Base-by-base conservation (phyloP, 2,113 vertebrate species). In the Gasterosteus nipponicus region DNA sequence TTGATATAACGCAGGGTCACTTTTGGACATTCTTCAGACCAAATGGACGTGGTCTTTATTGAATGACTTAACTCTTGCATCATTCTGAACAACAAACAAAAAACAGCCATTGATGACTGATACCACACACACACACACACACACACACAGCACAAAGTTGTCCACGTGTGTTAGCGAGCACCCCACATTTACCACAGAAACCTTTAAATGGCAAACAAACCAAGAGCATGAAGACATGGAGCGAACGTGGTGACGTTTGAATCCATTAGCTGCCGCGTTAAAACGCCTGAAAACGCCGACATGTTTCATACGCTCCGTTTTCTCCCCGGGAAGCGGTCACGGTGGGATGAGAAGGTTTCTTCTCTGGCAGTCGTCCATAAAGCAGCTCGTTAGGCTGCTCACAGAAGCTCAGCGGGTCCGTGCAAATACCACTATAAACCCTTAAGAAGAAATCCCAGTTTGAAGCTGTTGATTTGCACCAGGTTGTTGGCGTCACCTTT, bases 301-400 rank as follows among this genome's bases (percentile, higher is more conserved):
- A 82, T 63, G 59, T 89, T 83, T 75, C 84, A 86, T 86, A 53
- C 83, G 66, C 73, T 77, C 69, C 26, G 19, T 77, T 81, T 87
- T 81, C 78, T 75, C 60, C 47, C 26, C 71, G 78, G 84, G 82
- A 87, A 85, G 76, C 68, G 65, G 81, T 78, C 80, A 85, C 63
- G 69, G 80, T 38, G 46, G 46, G 82, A 82, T 84, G 77, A 91
- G 85, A 84, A 86, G 73, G 54, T 82, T 84, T 83, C 83, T 81
- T 41, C 69, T 19, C 65, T 84, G 86, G 82, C 86, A 75, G 84
- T 71, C 76, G 19, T 83, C 87, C 87, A 79, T 79, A 66, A 79
- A 81, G 71, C 75, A 61, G 75, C 85, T 86, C 66, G 69, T 88
- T 84, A 86, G 82, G 31, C 63, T 38, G 67, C 69, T 58, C n/a